Base-by-base conservation (phyloP, 2,113 vertebrate genomes). In the Melanerpes aurifrons region DNA sequence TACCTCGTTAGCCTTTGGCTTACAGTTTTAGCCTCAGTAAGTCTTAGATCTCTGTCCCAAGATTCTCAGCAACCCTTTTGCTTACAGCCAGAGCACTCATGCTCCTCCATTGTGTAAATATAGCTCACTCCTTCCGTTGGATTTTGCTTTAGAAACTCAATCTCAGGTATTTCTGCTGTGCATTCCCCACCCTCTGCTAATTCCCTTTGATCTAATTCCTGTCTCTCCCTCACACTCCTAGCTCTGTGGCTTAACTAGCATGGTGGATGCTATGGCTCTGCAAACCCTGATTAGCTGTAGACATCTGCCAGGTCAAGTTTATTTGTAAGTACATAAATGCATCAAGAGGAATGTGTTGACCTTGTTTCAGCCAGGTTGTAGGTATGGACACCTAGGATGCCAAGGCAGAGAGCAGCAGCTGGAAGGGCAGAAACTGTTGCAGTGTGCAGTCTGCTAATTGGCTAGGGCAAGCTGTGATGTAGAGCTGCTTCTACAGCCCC, bases 321-420 rank as follows among this genome's bases (percentile, higher is more conserved):
- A 37, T 8, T 78, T 47, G 0, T 21, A 15, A 71, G 69, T 13
- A 3, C 20, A 1, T 43, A 8, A n/a, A 9, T 24, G 32, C 3
- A 4, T 0, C 28, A 61, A 37, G 66, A 54, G 62, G 28, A 32
- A 5, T 69, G 69, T 3, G 3, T 5, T 78, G 45, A 15, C 18
- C 56, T 70, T 17, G 4, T 45, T 21, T 50, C 20, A 1, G 2
- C 20, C 14, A 9, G 75, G 22, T 20, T 9, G 8, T 26, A 6
- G 24, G 15, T 40, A 26, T 0, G 0, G 62, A 26, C 7, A 7
- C 8, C 4, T 14, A 2, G 16, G 0, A 0, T 2, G 4, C 25
- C 0, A 0, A 67, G 50, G 15, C 47, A 7, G 64, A 18, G 43
- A 25, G 4, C n/a, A 68, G 62, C 62, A 1, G 2, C 10, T 3